These are phyloP conservation scores for Axinella damicornis DNA, from an alignment of 37 sponge, comb jelly and placozoan genomes.

Conservation along the genomic window DNA sequence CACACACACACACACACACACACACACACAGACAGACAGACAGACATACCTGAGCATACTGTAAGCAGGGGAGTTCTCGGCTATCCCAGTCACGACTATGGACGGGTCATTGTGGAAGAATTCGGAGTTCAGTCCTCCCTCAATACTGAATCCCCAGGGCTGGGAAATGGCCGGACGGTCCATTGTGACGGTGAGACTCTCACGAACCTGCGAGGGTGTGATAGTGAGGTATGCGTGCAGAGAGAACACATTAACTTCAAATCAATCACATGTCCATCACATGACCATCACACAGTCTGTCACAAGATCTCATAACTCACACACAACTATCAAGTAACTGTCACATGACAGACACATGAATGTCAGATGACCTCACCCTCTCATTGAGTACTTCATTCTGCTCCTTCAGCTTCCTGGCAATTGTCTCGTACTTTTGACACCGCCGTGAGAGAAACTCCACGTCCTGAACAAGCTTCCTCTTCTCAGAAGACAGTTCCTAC, in stretches of 20 bases:
- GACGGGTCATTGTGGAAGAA: conserved; percentile 46
- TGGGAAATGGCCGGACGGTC: conserved; percentile 1
- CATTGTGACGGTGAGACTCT: conserved; percentile 8
- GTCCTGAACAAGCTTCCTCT: conserved; percentile 23
- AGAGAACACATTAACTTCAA: too few relatives aligned
- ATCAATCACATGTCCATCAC: too few relatives aligned
- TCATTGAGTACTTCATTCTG: conserved; percentile 44
- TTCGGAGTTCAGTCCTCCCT: conserved; percentile 46
- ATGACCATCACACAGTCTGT: too few relatives aligned
- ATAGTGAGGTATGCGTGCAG: not conserved
- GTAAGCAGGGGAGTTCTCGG: conserved; percentile 37
- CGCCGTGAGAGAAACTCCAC: conserved; percentile 29
- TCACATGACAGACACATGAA: not conserved
- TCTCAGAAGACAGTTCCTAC: conserved; percentile 27
- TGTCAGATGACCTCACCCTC: conserved; percentile 22
- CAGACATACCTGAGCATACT: conserved; percentile 37
- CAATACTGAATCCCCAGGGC: conserved; percentile 72
- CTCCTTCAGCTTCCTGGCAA: conserved; percentile 45
- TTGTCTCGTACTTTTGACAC: conserved; percentile 19
- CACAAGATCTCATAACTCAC: too few relatives aligned
- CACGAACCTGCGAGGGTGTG: not conserved
- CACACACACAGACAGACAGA: too few relatives aligned
- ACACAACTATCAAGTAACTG: too few relatives aligned
- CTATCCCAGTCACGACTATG: conserved; percentile 57
- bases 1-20: too few relatives aligned